Base-by-base conservation (phyloP, 2,113 vertebrate genomes). In the Pandion haliaetus region DNA sequence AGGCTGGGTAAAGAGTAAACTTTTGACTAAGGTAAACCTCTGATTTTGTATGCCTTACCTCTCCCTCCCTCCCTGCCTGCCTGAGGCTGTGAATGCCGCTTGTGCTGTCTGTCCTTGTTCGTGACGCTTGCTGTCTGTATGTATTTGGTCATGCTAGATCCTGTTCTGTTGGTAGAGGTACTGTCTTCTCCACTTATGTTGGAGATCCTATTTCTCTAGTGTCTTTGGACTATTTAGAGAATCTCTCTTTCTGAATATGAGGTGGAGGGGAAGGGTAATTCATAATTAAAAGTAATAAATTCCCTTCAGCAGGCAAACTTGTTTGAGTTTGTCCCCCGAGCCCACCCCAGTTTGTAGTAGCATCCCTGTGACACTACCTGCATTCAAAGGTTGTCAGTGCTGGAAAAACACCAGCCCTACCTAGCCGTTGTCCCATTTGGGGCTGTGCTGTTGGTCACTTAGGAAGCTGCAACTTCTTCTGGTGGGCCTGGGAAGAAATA, bases 41-140 rank as follows among this genome's bases (percentile, higher is more conserved):
- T n/a, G 11, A 25, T 77, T 44, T 52, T 49, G 13, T 9, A 5
- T 17, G 14, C 24, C 29, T 86, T 23, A 7, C 11, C 20, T 76
- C 15, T 89, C 50, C 26, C 50, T 89, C 50, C 26, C 50, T 29
- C 14, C 21, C 57, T 70, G 47, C 18, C 38, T 42, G 69, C 50
- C 55, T 24, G 14, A 16, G 47, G 58, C 36, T 71, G n/a, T 57
- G 52, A 16, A 28, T 28, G 65, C 38, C 54, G 52, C 40, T 65
- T 34, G 50, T 54, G 34, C 47, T 54, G 19, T 36, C 55, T 2
- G 2, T 78, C 23, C 78, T 82, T 47, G 34, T 5, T 67, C 55
- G 14, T 0, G 0, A 3, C 29, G 16, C 34, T 32, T 14, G 0
- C 32, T 58, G 31, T 16, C 21, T 45, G 17, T 29, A 1, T 42